These are phyloP conservation scores for Portunus trituberculatus DNA, from an alignment of 1,140 invertebrate species.

Conservation along the genomic window DNA sequence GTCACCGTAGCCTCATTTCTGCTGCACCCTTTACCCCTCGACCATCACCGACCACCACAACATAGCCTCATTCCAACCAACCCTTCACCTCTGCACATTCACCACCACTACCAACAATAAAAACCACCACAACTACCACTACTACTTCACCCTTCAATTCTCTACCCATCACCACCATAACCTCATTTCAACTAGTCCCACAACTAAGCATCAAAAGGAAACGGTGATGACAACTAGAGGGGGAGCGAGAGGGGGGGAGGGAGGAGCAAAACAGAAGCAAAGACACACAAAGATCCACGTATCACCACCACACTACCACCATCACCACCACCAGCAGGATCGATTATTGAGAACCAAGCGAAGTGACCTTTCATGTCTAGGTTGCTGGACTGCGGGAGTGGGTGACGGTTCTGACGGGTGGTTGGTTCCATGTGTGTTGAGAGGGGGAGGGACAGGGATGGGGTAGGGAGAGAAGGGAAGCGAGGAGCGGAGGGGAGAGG, in stretches of 20 bases:
- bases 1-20: neutral
- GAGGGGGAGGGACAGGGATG: neutral
- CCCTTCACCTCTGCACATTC: neutral
- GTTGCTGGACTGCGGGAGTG: neutral
- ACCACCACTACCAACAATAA: neutral
- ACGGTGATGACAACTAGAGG: no score
- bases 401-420: neutral
- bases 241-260: no score
- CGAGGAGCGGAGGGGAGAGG: no score
- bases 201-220: no score
- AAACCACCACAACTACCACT: no score
- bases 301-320: no score
- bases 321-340: neutral
- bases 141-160: no score
- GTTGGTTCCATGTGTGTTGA: neutral
- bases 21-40: neutral
- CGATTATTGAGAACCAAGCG: conserved; percentile 9
- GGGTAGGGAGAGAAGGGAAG: neutral
- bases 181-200: no score
- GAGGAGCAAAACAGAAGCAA: no score
- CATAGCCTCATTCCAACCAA: neutral
- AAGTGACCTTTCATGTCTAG: neutral
- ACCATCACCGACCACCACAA: neutral
- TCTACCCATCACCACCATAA: no score
- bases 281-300: neutral